Evolutionary conservation across 2,797 vertebrate species (phyloP).

Genomic region (Xenops minutus): DNA sequence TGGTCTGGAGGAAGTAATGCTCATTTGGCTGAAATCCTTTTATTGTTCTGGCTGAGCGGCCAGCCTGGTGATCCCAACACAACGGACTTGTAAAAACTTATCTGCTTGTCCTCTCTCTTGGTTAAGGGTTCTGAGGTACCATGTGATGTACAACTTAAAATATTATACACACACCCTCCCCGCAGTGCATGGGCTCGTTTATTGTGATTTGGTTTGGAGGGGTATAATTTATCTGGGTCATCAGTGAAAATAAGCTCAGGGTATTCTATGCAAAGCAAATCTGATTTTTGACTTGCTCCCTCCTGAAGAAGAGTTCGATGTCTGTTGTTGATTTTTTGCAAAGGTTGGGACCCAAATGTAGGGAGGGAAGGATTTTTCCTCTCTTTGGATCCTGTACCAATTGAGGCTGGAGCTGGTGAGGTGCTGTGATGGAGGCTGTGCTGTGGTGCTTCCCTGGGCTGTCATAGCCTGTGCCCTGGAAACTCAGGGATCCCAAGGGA

Average conservation of each 20-base stretch:
- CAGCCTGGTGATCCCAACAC: neutral
- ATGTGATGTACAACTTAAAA: neutral
- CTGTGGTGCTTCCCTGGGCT: neutral
- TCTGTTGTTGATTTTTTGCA: neutral
- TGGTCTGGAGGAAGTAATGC: constrained; percentile 30
- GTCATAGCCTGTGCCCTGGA: neutral
- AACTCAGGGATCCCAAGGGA: accelerated
- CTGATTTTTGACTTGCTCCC: neutral
- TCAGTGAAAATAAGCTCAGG: neutral
- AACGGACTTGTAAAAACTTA: neutral
- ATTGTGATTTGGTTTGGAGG: neutral
- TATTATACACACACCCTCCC: neutral
- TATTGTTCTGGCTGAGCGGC: constrained; percentile 19
- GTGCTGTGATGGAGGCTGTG: accelerated
- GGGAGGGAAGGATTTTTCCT: neutral
- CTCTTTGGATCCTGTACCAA: neutral
- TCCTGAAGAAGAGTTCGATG: neutral
- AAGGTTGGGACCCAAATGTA: neutral
- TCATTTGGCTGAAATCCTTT: constrained; percentile 42
- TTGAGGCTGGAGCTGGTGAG: neutral
- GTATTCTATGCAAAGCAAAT: neutral
- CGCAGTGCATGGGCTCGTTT: neutral
- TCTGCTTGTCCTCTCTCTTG: neutral
- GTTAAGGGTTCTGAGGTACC: neutral
- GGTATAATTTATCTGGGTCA: neutral